Evolutionary conservation across 2,888 invertebrate species (phyloP).

Genomic region (Zygaena filipendulae): DNA sequence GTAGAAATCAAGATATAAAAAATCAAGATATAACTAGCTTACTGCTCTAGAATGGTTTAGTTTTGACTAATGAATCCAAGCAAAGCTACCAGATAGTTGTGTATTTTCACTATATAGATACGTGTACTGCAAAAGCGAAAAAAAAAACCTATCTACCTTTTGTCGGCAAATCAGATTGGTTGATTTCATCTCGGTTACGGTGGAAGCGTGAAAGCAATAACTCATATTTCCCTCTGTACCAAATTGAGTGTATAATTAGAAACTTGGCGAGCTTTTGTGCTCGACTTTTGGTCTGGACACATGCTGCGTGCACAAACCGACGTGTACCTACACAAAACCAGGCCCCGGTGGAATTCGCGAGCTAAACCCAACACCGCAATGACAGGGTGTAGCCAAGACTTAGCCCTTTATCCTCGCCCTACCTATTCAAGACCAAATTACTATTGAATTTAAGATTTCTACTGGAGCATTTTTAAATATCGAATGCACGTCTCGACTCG

Average conservation of each 20-base stretch:
- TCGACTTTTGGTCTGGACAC: conserved; percentile 40
- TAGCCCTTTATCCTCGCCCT: conserved; percentile 50
- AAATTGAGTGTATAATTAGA: conserved; percentile 67
- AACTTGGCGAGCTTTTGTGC: conserved; percentile 45
- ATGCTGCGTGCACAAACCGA: conserved; percentile 58
- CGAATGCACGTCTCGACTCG: conserved; percentile 45
- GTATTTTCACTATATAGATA: too few relatives aligned
- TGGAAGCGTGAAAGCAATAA: conserved; percentile 46
- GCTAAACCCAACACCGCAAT: conserved; percentile 64
- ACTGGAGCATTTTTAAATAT: conserved; percentile 56
- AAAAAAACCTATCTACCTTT: too few relatives aligned
- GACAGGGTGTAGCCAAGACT: conserved; percentile 53
- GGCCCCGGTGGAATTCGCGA: conserved; percentile 50
- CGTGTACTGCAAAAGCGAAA: too few relatives aligned
- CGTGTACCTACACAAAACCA: conserved; percentile 53
- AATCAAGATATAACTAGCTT: too few relatives aligned
- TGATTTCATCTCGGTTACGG: conserved; percentile 54
- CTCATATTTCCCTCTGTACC: conserved; percentile 54
- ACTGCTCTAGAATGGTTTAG: too few relatives aligned
- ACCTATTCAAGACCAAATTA: conserved; percentile 53
- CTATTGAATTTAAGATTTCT: conserved; percentile 64
- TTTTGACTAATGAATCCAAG: too few relatives aligned
- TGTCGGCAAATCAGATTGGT: too few relatives aligned
- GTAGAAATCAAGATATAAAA: too few relatives aligned
- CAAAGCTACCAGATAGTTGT: too few relatives aligned